These are phyloP conservation scores for Otolemur crassicaudatus DNA, from an alignment of 2,797 vertebrate species.

Conservation along the genomic window DNA sequence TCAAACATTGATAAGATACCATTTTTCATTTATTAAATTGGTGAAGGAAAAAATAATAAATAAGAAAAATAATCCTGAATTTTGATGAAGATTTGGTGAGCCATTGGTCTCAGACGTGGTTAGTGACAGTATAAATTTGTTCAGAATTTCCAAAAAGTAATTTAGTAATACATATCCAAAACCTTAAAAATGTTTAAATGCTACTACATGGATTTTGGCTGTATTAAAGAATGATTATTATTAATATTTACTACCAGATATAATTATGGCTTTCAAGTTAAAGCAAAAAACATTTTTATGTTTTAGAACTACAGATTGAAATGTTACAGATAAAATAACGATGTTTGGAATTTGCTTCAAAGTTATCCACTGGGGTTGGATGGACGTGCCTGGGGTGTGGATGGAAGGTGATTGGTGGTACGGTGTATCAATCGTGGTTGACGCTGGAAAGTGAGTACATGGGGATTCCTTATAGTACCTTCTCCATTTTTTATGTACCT, in stretches of 20 bases:
- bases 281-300: background rate
- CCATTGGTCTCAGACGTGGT: background rate
- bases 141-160: background rate
- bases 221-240: slow-evolving; percentile 23
- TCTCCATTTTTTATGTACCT: background rate
- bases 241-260: background rate
- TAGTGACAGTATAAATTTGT: background rate
- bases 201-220: background rate
- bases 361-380: background rate
- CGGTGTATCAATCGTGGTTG: background rate
- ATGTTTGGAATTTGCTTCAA: slow-evolving; percentile 8
- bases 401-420: background rate
- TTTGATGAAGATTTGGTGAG: background rate
- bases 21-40: slow-evolving; percentile 7
- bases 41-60: background rate
- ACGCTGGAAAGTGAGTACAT: background rate
- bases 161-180: background rate
- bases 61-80: slow-evolving; percentile 5
- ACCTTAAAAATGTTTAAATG: background rate
- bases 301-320: background rate
- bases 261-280: background rate
- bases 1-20: background rate
- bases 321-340: background rate
- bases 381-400: background rate
- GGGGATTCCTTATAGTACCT: background rate